A percentile compares a stretch with the other conserved stretches of the same genome.
Evolutionary conservation across 2,888 invertebrate species (phyloP).

Genomic region (Folsomia manolachei): DNA sequence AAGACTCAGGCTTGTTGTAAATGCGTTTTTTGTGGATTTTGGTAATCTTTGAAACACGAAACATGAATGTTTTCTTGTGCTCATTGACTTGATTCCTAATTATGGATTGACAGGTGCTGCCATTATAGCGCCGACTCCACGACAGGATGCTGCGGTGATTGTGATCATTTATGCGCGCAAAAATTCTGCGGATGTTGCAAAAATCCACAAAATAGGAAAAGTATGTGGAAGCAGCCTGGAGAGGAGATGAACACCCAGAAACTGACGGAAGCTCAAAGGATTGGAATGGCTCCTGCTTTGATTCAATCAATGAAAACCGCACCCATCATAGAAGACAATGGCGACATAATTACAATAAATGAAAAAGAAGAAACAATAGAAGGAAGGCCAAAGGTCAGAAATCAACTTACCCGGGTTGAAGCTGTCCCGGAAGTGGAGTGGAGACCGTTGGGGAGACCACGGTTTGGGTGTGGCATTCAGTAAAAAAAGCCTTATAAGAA

Average conservation of each 20-base stretch:
- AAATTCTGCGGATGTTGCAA: not conserved
- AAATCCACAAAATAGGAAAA: not conserved
- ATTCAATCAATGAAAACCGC: no score
- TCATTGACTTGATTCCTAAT: not conserved
- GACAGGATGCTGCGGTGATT: not conserved
- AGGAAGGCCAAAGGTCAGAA: not conserved
- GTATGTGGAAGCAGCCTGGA: not conserved
- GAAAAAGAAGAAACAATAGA: no score
- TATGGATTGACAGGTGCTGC: not conserved
- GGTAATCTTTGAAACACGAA: slow-evolving; percentile 16
- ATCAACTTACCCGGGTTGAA: not conserved
- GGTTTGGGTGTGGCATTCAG: slow-evolving; percentile 6
- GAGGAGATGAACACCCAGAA: no score
- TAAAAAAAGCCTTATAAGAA: not conserved
- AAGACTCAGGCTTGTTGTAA: slow-evolving; percentile 9
- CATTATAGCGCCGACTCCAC: not conserved
- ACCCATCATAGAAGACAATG: no score
- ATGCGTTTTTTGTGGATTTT: slow-evolving; percentile 25
- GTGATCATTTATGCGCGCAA: not conserved
- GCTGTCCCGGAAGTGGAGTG: not conserved
- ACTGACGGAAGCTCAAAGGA: no score
- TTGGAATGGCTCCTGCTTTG: no score
- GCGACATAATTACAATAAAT: no score
- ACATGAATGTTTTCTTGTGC: not conserved
- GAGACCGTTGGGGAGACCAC: slow-evolving; percentile 4